Evolutionary conservation across 2,888 invertebrate species (phyloP).

Genomic region (Sarcophaga variegata): DNA sequence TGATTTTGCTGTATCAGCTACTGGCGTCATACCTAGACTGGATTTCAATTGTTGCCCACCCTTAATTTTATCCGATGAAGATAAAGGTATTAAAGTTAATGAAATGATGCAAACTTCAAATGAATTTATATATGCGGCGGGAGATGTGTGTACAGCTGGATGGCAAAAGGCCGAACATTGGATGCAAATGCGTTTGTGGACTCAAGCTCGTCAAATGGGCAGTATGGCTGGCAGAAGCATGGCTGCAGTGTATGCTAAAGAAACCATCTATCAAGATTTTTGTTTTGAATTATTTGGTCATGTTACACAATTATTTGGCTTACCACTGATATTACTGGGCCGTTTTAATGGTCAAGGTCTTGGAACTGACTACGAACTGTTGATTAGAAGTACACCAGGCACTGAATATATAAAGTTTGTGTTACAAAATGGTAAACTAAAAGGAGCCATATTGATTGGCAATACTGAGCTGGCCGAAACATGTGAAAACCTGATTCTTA

Average conservation of each 20-base stretch:
- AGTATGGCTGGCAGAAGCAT: slow-evolving; percentile 96
- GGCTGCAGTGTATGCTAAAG: slow-evolving; percentile 84
- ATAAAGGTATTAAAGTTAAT: slow-evolving; percentile 94
- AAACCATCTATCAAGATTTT: slow-evolving; percentile 92
- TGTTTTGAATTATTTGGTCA: slow-evolving; percentile 99
- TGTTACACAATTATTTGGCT: slow-evolving; percentile 96
- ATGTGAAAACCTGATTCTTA: slow-evolving; percentile 98
- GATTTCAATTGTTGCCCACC: slow-evolving; percentile 83
- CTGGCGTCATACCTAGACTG: slow-evolving; percentile 91
- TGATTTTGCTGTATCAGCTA: slow-evolving; percentile 97
- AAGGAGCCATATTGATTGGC: slow-evolving; percentile 97
- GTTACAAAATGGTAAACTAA: slow-evolving; percentile 90
- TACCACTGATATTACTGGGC: slow-evolving; percentile 95
- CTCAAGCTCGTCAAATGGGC: slow-evolving; percentile 99
- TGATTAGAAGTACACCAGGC: slow-evolving; percentile 91
- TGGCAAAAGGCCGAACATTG: slow-evolving; percentile 92
- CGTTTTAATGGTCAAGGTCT: slow-evolving; percentile 96
- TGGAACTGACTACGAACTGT: slow-evolving; percentile 89
- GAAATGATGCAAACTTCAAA: slow-evolving; percentile 92
- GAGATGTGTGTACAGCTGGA: slow-evolving; percentile 94
- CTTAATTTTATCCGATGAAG: slow-evolving; percentile 83
- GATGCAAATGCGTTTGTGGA: slow-evolving; percentile 98
- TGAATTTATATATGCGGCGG: slow-evolving; percentile 93
- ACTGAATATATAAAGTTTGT: slow-evolving; percentile 94
- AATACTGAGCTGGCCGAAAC: slow-evolving; percentile 99